Conservation (phyloP, 1,140 invertebrate genomes). For the Cherax quadricarinatus region DNA sequence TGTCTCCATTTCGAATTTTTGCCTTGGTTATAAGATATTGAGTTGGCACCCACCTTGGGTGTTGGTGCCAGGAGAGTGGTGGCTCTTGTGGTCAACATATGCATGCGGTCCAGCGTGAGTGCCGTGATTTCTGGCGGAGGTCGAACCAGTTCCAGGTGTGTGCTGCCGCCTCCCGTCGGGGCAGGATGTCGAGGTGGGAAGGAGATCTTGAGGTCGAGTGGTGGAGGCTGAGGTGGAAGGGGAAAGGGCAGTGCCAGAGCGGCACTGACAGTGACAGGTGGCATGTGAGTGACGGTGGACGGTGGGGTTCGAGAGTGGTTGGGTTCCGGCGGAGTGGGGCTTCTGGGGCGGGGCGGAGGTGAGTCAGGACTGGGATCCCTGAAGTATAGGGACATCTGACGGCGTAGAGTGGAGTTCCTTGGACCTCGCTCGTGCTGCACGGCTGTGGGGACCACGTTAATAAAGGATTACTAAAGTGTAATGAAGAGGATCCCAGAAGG, state of each 20-base stretch:
- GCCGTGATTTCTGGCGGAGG: constrained; percentile 43
- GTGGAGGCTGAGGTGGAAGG: constrained; percentile 68
- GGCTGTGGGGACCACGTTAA: constrained; percentile 81
- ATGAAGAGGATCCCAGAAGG: not conserved
- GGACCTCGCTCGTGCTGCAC: constrained; percentile 98
- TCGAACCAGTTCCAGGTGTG: constrained; percentile 71
- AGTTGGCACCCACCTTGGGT: constrained; percentile 44
- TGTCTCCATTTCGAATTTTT: too few species aligned
- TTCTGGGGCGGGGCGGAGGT: constrained; percentile 46
- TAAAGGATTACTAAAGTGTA: constrained; percentile 10
- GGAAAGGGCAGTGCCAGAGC: constrained; percentile 51
- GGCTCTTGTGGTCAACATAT: constrained; percentile 46
- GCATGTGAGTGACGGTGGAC: constrained; percentile 41
- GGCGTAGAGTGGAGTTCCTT: constrained; percentile 92
- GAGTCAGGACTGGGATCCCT: constrained; percentile 65
- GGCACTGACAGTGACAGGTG: constrained; percentile 19
- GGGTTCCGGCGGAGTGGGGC: constrained; percentile 32
- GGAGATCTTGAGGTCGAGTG: constrained; percentile 61
- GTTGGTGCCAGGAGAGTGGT: constrained; percentile 62
- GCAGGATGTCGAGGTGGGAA: constrained; percentile 39
- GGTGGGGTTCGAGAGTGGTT: constrained; percentile 39
- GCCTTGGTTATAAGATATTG: too few species aligned
- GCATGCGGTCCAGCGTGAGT: constrained; percentile 31
- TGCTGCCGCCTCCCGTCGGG: constrained; percentile 72
- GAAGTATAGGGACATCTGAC: constrained; percentile 86